Conservation (phyloP, 2,113 vertebrate genomes). For the Ochotona curzoniae region DNA sequence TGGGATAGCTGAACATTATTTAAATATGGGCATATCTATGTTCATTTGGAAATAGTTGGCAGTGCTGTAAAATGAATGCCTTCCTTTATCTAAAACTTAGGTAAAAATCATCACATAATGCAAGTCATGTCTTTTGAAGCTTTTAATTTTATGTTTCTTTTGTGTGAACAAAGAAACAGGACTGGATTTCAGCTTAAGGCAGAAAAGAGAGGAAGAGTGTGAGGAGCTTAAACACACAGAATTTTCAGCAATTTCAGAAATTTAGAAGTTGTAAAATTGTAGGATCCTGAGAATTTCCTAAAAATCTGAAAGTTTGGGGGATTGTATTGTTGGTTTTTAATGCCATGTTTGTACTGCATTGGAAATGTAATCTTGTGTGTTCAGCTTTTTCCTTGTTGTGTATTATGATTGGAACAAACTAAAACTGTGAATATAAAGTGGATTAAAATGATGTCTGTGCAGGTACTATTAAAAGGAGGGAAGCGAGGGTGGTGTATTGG, state of each 20-base stretch:
- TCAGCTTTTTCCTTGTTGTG: no score
- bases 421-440: no score
- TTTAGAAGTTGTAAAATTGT: background rate
- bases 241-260: conserved; percentile 31
- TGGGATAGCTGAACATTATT: background rate
- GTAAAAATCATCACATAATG: background rate
- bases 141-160: background rate
- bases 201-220: conserved; percentile 9
- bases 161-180: background rate
- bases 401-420: no score
- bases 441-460: no score
- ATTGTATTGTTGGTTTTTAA: no score
- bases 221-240: background rate
- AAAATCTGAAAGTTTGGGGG: background rate
- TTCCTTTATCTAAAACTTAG: conserved; percentile 36
- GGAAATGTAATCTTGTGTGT: no score
- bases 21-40: background rate
- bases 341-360: no score
- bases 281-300: background rate
- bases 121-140: background rate
- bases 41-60: background rate
- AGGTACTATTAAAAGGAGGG: no score
- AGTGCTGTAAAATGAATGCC: background rate
- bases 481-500: no score
- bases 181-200: background rate